These are phyloP conservation scores for Monodelphis domestica DNA, from an alignment of 2,797 vertebrate species.

Conservation along the genomic window DNA sequence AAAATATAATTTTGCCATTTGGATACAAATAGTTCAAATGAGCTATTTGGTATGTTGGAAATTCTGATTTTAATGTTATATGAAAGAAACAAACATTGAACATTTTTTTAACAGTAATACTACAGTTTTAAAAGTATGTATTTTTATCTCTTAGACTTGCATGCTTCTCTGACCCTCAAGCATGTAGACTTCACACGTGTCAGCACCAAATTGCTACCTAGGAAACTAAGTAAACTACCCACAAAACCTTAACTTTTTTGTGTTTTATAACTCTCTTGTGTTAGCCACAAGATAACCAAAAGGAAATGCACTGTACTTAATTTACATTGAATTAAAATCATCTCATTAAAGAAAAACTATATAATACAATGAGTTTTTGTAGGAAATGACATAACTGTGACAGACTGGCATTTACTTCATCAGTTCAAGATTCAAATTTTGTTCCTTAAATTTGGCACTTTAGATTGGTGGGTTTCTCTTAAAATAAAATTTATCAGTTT, in stretches of 20 bases:
- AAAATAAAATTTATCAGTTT: slow-evolving; percentile 11
- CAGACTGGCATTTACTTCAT: slow-evolving; percentile 13
- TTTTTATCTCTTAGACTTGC: slow-evolving; percentile 41
- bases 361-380: neutral
- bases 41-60: slow-evolving; percentile 13
- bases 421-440: neutral
- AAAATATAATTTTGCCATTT: slow-evolving; percentile 45
- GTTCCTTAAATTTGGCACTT: slow-evolving; percentile 15
- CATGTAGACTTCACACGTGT: slow-evolving; percentile 40
- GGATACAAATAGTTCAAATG: slow-evolving; percentile 35
- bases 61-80: slow-evolving; percentile 23
- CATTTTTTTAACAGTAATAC: slow-evolving; percentile 21
- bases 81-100: slow-evolving; percentile 50
- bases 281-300: neutral
- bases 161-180: neutral
- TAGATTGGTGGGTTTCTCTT: slow-evolving; percentile 3
- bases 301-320: slow-evolving; percentile 44
- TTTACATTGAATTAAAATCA: slow-evolving; percentile 29
- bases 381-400: slow-evolving; percentile 11
- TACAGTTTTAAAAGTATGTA: slow-evolving; percentile 43
- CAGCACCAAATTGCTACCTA: slow-evolving; percentile 13
- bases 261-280: neutral
- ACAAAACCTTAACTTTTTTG: slow-evolving; percentile 7
- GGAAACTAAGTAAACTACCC: neutral
- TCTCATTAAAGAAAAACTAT: slow-evolving; percentile 33